Evolutionary conservation across 2,113 vertebrate species (phyloP), one percentile per base, ranked within the genome.

Genomic region (Pelecanoides urinatrix): DNA sequence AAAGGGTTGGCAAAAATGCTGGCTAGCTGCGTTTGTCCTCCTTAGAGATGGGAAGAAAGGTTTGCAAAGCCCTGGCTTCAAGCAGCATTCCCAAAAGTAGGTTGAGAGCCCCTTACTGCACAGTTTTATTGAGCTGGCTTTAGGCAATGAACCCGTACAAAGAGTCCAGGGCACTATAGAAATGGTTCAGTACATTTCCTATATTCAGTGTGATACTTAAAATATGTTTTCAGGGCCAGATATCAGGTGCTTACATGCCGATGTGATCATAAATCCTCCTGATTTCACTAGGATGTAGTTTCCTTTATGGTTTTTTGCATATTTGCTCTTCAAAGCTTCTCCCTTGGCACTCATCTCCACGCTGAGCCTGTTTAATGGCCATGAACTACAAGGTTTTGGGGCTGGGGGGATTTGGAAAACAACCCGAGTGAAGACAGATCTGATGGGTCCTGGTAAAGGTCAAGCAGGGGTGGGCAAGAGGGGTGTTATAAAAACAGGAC

Each of bases 1-100:
- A 97, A 93, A 97, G 85, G 68, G 71, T 78, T 98, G 96, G 96
- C 96, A 97, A 86, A 97, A 96, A 95, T 75, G 61, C 40, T 93
- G 77, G 81, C 45, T 91, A 52, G 70, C 74, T 92, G 77, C 66
- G 36, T 92, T 90, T 76, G 53, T 62, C 45, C 84, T 90, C 87
- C 76, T 90, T 53, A 38, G 49, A 82, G 45, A 16, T 40, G 65
- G 61, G 49, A 92, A 90, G 75, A 44, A 79, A 59, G 16, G 29
- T 79, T 86, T 90, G 45, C 55, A 83, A 84, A 85, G 61, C 32
- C 20, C 27, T 61, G 72, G 52, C 50, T 84, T 66, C 5, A 1
- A 87, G 42, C 49, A 79, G 52, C 10, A 0, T 26, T 84, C 75
- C 65, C 68, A 9, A 59, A 80, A 84, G 16, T 4, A 52, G 42